Percentiles rank a stretch among this genome's conserved stretches.
Conservation (phyloP, 2,888 invertebrate genomes). For the Sceliomorpha sp. region DNA sequence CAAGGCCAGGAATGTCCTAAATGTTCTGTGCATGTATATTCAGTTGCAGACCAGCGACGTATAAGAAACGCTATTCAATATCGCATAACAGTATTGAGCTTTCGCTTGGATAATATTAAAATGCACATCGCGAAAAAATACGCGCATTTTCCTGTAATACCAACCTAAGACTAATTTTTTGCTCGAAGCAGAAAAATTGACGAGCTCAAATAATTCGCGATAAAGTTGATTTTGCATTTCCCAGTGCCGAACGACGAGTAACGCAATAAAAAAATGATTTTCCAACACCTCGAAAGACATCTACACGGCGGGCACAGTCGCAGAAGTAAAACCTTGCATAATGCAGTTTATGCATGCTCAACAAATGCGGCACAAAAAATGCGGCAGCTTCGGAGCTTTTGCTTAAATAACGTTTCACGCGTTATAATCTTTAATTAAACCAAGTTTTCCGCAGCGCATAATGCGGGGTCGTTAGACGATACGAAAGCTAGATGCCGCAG, state of each 20-base stretch:
- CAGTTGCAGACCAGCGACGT: neutral
- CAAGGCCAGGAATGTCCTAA: constrained; percentile 9
- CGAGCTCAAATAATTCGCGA: too few relatives aligned
- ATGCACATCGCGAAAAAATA: too few relatives aligned
- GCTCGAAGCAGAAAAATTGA: too few relatives aligned
- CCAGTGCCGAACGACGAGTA: too few relatives aligned
- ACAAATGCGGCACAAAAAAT: constrained; percentile 14
- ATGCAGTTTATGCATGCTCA: constrained; percentile 8
- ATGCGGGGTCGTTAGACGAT: constrained; percentile 70
- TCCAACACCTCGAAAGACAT: neutral
- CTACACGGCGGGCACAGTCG: neutral
- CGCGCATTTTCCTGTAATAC: too few relatives aligned
- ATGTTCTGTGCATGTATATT: too few relatives aligned
- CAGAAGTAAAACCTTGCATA: constrained; percentile 1
- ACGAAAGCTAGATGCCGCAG: constrained; percentile 56
- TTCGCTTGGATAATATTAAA: too few relatives aligned
- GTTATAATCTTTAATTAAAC: constrained; percentile 76
- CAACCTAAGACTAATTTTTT: too few relatives aligned
- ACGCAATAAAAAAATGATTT: too few relatives aligned
- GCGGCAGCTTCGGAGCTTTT: constrained; percentile 40
- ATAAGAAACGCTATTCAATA: neutral
- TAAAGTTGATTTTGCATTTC: too few relatives aligned
- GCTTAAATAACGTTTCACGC: constrained; percentile 72
- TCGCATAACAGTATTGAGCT: too few relatives aligned
- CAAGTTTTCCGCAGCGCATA: constrained; percentile 67